Evolutionary conservation across 1,140 invertebrate genomes (phyloP), one percentile per base, ranked within the genome.

Genomic region (Brachystomella parvula): DNA sequence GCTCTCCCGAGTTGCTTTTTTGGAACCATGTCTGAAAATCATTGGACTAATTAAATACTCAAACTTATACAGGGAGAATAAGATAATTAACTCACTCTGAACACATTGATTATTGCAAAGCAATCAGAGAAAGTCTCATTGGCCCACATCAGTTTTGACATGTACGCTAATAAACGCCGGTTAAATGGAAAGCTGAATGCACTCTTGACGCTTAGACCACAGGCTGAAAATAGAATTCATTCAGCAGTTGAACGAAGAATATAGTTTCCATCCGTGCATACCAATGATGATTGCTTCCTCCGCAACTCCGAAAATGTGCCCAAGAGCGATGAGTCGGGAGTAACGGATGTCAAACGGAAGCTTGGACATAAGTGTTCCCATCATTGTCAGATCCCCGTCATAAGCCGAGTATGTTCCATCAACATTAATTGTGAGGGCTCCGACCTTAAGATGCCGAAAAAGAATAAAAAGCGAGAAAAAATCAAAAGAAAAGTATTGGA

Each of bases 381-480:
- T 79, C 76, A 86, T 88, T 0, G 93, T 97, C 17, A 98, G 73
- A 65, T 95, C 87, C n/a, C 94, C 94, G 79, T 97, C 93, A 39
- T 84, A 79, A 17, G 76, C 74, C 47, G 80, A 78, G 67, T 81
- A 79, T n/a, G 78, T 66, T 0, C 56, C 82, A 78, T 21, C 81
- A 68, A 47, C 32, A 67, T 66, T 47, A 31, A 84, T 80, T 28
- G 85, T 81, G 2, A 96, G 73, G 2, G 82, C 81, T 28, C 81
- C 81, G 58, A 81, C 77, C 79, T 81, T 64, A 65, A 29, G 47
- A 61, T 26, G n/a, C n/a, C n/a, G n/a, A n/a, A n/a, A n/a, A n/a
- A 15, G 29, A 47, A 21, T 30, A 28, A 17, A 64, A 56, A 28
- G 17, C n/a, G n/a, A 64, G 2, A 49, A 2, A 44, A 66, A 17